A percentile compares a stretch with the other conserved stretches of the same genome.
phyloP scores from a whole-genome alignment of 37 sponge, comb jelly and placozoan genomes.

The Crambe crambe region DNA sequence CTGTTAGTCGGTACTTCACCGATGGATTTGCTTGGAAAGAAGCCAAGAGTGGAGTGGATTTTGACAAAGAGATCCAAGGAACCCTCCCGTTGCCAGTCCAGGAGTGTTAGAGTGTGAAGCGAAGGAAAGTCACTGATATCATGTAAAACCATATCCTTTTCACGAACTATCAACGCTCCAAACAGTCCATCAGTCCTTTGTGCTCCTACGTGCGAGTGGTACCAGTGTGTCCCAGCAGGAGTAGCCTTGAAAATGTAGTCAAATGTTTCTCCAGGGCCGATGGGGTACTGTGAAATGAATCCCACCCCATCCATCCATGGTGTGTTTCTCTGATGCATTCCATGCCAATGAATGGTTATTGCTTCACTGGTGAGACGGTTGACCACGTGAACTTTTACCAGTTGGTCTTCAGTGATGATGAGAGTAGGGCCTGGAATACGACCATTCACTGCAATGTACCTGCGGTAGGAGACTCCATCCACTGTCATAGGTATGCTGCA shows the following conservation, averaged over 20 bases:
- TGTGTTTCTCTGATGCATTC: conserved; percentile 53
- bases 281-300: conserved; percentile 64
- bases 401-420: conserved; percentile 36
- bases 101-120: conserved; percentile 49
- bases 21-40: not conserved
- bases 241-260: conserved; percentile 56
- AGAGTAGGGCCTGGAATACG: conserved; percentile 63
- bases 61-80: conserved; percentile 35
- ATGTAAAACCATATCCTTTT: conserved; percentile 51
- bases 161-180: conserved; percentile 72
- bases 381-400: conserved; percentile 41
- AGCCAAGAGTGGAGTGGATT: conserved; percentile 25
- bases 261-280: conserved; percentile 42
- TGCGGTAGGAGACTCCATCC: conserved; percentile 46
- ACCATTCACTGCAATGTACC: conserved; percentile 44
- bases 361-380: conserved; percentile 62
- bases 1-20: conserved; percentile 1
- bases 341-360: conserved; percentile 82
- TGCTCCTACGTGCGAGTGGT: conserved; percentile 73
- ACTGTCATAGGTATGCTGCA: conserved; percentile 42
- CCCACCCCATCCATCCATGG: conserved; percentile 84
- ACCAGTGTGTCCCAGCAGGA: conserved; percentile 79
- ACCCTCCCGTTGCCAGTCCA: conserved; percentile 49
- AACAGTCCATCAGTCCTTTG: conserved; percentile 73
- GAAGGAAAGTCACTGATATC: conserved; percentile 57